Conservation (phyloP, 2,888 invertebrate genomes). For the Dynastes hyllus region DNA sequence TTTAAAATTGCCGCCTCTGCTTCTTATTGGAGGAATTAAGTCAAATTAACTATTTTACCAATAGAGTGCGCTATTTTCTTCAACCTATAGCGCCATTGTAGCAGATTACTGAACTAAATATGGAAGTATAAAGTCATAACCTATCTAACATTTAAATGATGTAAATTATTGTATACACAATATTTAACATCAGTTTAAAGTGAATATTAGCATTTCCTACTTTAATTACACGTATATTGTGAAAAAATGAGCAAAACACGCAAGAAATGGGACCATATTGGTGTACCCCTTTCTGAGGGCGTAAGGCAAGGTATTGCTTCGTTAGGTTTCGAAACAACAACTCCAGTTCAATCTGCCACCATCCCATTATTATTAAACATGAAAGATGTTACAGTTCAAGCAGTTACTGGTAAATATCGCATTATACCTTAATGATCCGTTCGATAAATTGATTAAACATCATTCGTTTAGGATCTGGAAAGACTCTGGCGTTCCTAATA, state of each 20-base stretch:
- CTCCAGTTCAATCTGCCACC: conserved; percentile 85
- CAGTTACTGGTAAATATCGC: conserved; percentile 80
- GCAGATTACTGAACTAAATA: no score
- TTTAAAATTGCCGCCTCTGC: no score
- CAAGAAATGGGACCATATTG: conserved; percentile 72
- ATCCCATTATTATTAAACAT: conserved; percentile 91
- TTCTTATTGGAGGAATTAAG: no score
- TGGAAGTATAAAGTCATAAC: no score
- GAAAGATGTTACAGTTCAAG: conserved; percentile 98
- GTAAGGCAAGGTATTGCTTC: conserved; percentile 71
- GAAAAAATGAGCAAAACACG: conserved; percentile 60
- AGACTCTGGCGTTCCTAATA: conserved; percentile 96
- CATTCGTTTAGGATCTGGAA: conserved; percentile 86
- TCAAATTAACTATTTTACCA: no score
- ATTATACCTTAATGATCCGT: neutral
- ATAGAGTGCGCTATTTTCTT: no score
- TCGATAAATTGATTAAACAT: conserved; percentile 6
- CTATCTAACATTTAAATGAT: no score
- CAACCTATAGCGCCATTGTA: no score
- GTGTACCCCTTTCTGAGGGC: conserved; percentile 69
- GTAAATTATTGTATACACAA: no score
- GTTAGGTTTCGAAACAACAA: conserved; percentile 75
- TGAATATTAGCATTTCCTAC: no score
- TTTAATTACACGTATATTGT: no score
- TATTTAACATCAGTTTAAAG: no score